Conservation (phyloP, 2,888 invertebrate genomes). For the Amphipyra berbera region DNA sequence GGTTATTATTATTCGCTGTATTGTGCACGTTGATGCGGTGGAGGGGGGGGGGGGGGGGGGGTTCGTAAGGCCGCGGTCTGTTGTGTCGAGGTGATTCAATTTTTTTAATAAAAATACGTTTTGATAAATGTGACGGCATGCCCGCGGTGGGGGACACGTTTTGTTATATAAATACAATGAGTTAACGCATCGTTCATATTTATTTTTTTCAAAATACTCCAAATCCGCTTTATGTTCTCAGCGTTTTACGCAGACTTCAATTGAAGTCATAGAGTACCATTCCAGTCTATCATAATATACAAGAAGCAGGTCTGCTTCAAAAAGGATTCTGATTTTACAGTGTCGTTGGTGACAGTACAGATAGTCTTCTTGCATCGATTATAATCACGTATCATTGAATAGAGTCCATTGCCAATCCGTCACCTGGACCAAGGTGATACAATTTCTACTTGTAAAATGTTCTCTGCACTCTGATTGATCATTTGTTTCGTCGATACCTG, state of each 20-base stretch:
- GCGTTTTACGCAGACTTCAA: not conserved
- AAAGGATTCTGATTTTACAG: too few relatives aligned
- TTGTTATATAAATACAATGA: slow-evolving; percentile 1
- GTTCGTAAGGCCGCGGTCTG: not conserved
- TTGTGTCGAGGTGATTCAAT: not conserved
- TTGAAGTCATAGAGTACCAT: too few relatives aligned
- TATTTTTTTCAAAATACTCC: slow-evolving; percentile 3
- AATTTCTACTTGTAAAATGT: too few relatives aligned
- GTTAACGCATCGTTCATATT: not conserved
- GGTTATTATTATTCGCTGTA: not conserved
- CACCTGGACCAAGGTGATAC: too few relatives aligned
- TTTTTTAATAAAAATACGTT: slow-evolving; percentile 11
- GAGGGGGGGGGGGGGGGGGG: not conserved
- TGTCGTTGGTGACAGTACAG: too few relatives aligned
- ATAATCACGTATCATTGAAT: too few relatives aligned
- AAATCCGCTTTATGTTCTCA: not conserved
- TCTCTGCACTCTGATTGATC: too few relatives aligned
- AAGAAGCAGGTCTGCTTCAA: too few relatives aligned
- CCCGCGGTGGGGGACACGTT: not conserved
- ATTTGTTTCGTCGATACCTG: too few relatives aligned
- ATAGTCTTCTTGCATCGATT: too few relatives aligned
- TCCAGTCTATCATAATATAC: too few relatives aligned
- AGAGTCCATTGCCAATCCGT: too few relatives aligned
- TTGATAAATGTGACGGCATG: slow-evolving; percentile 12
- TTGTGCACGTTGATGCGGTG: not conserved